A percentile compares a stretch with the other conserved stretches of the same genome.
phyloP scores from a whole-genome alignment of 2,797 vertebrate species.

The Zenarchopterus dispar region DNA sequence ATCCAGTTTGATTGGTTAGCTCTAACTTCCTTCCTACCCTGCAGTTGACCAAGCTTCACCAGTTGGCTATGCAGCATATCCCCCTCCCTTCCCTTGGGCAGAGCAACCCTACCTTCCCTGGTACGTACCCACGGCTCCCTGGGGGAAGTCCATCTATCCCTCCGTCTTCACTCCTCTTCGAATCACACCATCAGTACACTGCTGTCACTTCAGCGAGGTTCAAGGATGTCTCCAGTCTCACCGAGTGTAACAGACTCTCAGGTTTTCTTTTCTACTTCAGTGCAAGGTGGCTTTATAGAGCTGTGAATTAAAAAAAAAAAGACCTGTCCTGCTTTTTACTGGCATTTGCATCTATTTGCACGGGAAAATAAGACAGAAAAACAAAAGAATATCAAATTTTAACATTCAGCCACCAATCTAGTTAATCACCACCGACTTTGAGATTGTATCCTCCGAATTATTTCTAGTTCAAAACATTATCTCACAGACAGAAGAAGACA shows the following conservation, averaged over 20 bases:
- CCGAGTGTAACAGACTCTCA: slow-evolving; percentile 51
- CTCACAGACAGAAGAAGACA: slow-evolving; percentile 31
- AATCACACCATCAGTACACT: slow-evolving; percentile 73
- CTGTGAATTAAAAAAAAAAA: not conserved
- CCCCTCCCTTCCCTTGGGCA: slow-evolving; percentile 99
- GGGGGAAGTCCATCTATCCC: slow-evolving; percentile 91
- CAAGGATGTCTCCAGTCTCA: slow-evolving; percentile 61
- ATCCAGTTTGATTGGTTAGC: slow-evolving; percentile 97
- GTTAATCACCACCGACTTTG: slow-evolving; percentile 26
- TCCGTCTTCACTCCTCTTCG: slow-evolving; percentile 76
- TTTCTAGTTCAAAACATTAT: slow-evolving; percentile 29
- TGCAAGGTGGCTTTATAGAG: slow-evolving; percentile 24
- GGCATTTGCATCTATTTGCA: slow-evolving; percentile 20
- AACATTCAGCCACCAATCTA: slow-evolving; percentile 37
- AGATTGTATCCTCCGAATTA: slow-evolving; percentile 42
- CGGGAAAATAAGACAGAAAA: slow-evolving; percentile 18
- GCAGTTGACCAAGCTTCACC: slow-evolving; percentile 99
- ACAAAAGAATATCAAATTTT: slow-evolving; percentile 11
- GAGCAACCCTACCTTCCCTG: slow-evolving; percentile 98
- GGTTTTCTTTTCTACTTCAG: slow-evolving; percentile 13
- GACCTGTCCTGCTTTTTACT: slow-evolving; percentile 2
- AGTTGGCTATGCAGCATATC: slow-evolving; percentile 99
- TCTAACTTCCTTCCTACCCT: slow-evolving; percentile 99
- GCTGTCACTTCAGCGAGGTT: slow-evolving; percentile 62
- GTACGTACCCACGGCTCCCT: slow-evolving; percentile 95